Evolutionary conservation across 2,888 invertebrate genomes (phyloP), one percentile per base, ranked within the genome.

Genomic region (Limnephilus lunatus): DNA sequence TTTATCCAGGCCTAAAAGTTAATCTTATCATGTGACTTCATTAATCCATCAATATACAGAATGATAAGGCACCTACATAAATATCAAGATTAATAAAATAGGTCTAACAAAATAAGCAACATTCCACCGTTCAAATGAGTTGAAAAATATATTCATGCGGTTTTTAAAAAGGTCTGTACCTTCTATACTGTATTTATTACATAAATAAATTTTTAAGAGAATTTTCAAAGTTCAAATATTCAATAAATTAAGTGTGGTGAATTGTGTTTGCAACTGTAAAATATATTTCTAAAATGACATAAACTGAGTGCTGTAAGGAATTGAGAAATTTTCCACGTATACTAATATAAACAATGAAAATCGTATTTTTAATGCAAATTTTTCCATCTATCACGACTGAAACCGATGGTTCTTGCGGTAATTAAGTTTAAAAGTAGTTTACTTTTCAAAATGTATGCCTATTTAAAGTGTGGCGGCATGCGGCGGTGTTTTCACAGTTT

Each of bases 81-180:
- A 68, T 68, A n/a, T 9, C 9, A 68, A 25, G 25, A 68, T 68
- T 68, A 25, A 68, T 68, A 25, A 68, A 68, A 68, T 68, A 25
- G 19, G 68, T 53, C 15, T 53, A 53, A 14, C 53, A 1, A 53
- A 53, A 53, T 15, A 15, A 53, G 15, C 7, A 68, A 68, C 0
- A 25, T 68, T 68, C 25, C 19, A 68, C 25, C 68, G 2, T 68
- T 19, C 4, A 68, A 25, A 19, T 25, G 0, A 0, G n/a, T 68
- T 25, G 25, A 68, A 83, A 83, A 35, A 35, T 81, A 31, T 81
- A 91, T 91, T 91, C 35, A 91, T 91, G 91, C 91, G 89, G 82
- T 89, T 82, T 81, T 81, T 88, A 91, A 91, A 83, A 88, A 91
- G 85, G 91, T 91, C n/a, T 35, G 81, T 39, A 44, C n/a, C 80